A percentile compares a stretch with the other conserved stretches of the same genome.
phyloP scores from a whole-genome alignment of 2,797 vertebrate genomes.

The Clarias platycephalus region DNA sequence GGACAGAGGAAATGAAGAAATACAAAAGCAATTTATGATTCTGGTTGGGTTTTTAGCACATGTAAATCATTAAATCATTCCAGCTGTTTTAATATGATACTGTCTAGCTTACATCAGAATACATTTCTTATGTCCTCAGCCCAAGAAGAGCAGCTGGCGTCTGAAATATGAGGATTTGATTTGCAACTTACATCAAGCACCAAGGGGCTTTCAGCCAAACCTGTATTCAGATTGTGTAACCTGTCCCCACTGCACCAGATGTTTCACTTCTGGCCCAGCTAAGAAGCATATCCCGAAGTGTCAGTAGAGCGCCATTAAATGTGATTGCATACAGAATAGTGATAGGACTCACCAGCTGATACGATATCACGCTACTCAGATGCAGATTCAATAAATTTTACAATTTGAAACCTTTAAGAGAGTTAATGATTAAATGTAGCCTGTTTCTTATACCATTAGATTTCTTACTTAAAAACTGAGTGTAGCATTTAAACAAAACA shows the following conservation, averaged over 20 bases:
- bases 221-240: constrained; percentile 71
- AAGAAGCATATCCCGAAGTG: constrained; percentile 78
- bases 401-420: no score
- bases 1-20: constrained; percentile 34
- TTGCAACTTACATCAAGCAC: constrained; percentile 64
- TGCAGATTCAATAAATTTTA: no score
- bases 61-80: neutral
- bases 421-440: no score
- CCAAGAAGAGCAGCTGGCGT: constrained; percentile 70
- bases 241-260: constrained; percentile 75
- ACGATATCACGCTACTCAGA: no score
- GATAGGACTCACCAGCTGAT: no score
- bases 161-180: constrained; percentile 73
- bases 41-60: neutral
- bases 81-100: neutral
- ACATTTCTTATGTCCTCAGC: constrained; percentile 44
- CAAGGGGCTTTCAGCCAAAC: constrained; percentile 60
- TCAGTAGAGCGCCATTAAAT: constrained; percentile 56
- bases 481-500: no score
- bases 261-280: constrained; percentile 73
- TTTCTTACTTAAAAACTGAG: no score
- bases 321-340: neutral
- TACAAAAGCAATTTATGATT: neutral
- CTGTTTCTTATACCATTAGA: no score
- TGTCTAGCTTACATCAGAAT: neutral